Conservation (phyloP, 2,797 vertebrate genomes). For the Enteromius trimaculatus region DNA sequence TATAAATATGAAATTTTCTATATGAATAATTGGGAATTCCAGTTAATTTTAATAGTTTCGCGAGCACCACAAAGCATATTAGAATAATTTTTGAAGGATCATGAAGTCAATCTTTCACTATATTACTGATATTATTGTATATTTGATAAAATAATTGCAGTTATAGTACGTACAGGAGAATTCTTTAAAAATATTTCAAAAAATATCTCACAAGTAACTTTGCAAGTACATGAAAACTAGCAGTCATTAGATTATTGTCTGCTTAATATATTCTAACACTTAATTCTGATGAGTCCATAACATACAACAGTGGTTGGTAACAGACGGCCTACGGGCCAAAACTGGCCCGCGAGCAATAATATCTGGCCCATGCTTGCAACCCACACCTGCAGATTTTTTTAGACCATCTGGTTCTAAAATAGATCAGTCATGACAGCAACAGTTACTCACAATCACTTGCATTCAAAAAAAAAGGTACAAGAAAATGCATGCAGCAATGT, state of each 20-base stretch:
- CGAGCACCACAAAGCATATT: neutral
- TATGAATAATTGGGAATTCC: neutral
- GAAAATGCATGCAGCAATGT: neutral
- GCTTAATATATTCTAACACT: too few relatives aligned
- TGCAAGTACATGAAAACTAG: too few relatives aligned
- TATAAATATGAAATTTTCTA: neutral
- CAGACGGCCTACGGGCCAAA: too few relatives aligned
- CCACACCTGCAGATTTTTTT: too few relatives aligned
- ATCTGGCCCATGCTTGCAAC: too few relatives aligned
- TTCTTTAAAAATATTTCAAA: neutral
- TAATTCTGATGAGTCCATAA: too few relatives aligned
- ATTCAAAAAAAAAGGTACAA: neutral
- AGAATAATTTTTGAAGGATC: neutral
- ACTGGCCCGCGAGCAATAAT: too few relatives aligned
- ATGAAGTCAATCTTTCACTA: neutral
- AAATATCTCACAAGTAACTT: too few relatives aligned
- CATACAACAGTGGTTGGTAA: neutral
- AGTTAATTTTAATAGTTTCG: neutral
- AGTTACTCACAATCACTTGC: neutral
- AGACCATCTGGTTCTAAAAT: too few relatives aligned
- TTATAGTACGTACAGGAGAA: neutral
- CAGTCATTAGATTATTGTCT: too few relatives aligned
- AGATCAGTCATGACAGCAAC: neutral
- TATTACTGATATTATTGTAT: neutral
- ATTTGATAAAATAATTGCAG: neutral